phyloP scores from a whole-genome alignment of 2,888 invertebrate genomes.

The Litoditis marina region DNA sequence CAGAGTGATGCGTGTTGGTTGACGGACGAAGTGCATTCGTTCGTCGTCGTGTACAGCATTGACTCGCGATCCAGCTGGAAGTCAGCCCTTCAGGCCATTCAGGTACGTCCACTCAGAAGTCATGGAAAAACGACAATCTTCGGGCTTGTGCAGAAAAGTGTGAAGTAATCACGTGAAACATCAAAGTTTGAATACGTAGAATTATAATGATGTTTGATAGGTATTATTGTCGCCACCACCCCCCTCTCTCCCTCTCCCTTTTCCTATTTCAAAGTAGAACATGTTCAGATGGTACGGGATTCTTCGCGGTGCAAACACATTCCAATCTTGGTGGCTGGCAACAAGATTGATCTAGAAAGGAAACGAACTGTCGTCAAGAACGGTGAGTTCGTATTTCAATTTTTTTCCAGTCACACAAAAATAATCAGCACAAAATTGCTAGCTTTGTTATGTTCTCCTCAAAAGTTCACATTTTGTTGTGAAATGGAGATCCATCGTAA shows the following conservation, averaged over 20 bases:
- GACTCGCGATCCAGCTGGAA: constrained; percentile 80
- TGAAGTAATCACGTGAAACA: too few relatives aligned
- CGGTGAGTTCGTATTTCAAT: constrained; percentile 55
- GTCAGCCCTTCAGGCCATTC: constrained; percentile 68
- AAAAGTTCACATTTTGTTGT: too few relatives aligned
- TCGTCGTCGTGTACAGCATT: constrained; percentile 84
- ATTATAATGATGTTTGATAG: too few relatives aligned
- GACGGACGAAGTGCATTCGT: constrained; percentile 74
- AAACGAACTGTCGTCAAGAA: constrained; percentile 61
- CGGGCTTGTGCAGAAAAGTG: too few relatives aligned
- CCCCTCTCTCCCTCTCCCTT: too few relatives aligned
- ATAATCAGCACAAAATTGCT: background rate
- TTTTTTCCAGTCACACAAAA: background rate
- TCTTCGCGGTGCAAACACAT: constrained; percentile 61
- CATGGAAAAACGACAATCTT: constrained; percentile 61
- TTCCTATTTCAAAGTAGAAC: too few relatives aligned
- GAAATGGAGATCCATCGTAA: too few relatives aligned
- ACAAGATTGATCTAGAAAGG: constrained; percentile 64
- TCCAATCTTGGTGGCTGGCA: constrained; percentile 63
- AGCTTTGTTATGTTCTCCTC: too few relatives aligned
- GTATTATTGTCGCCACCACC: too few relatives aligned
- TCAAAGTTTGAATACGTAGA: too few relatives aligned
- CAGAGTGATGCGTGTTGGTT: constrained; percentile 37
- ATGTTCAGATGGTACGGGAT: too few relatives aligned
- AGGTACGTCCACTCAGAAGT: constrained; percentile 13